Base-by-base conservation (phyloP, 2,888 invertebrate genomes). In the Colostygia pectinataria region DNA sequence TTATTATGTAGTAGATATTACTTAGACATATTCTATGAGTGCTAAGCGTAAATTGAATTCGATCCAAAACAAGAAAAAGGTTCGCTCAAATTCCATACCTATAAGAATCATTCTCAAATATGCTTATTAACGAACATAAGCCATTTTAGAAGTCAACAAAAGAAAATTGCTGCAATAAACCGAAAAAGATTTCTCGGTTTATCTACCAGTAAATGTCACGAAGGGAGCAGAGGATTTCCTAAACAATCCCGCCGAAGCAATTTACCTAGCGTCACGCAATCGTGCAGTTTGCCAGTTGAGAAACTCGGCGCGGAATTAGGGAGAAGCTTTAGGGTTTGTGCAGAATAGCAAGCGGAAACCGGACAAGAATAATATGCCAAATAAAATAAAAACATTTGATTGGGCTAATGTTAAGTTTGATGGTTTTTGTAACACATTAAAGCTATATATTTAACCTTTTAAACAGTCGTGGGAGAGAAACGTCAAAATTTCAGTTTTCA, bases 211-310 rank as follows among this genome's bases (percentile, higher is more conserved):
- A 46, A 52, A 55, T 53, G 53, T 55, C 57, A 53, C 50, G 54
- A 33, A 55, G 51, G 51, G 46, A 53, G 31, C 38, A 45, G 49
- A 51, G 50, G 39, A 46, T 39, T 49, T 46, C 44, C 44, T 36
- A 29, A 56, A 48, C 54, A 56, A 53, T 49, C 57, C 24, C 43
- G 51, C 29, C 48, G 38, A 54, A 56, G 48, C 57, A 48, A 58
- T 56, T 51, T 55, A 42, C 52, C 40, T 38, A 33, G 31, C 43
- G 63, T 59, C 80, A 81, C 80, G 80, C 80, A 62, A 81, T 70
- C 52, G 58, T 54, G 68, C 66, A 66, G 65, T 80, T 75, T 73
- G 39, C 34, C 24, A 41, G 41, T 41, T 32, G 32, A 56, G 70
- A 64, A 50, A 65, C 53, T 42, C 38, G 41, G 55, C 51, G 53